Evolutionary conservation across 1,140 invertebrate genomes (phyloP).

Genomic region (Macrobrachium rosenbergii): DNA sequence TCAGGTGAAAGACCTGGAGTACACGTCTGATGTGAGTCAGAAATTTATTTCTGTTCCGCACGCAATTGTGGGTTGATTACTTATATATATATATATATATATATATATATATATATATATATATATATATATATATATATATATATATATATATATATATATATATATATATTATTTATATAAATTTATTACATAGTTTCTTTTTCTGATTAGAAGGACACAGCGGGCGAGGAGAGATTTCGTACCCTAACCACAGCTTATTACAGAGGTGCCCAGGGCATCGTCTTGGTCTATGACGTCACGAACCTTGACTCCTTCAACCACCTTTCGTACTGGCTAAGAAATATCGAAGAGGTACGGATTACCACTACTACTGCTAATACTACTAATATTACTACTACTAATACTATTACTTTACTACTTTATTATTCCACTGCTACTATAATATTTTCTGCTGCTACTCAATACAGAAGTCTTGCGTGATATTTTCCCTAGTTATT

Average conservation of each 20-base stretch:
- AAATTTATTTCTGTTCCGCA: too few relatives aligned
- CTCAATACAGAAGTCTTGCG: too few relatives aligned
- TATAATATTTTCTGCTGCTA: too few relatives aligned
- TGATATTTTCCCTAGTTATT: too few relatives aligned
- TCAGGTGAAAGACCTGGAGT: too few relatives aligned
- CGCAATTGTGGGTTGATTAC: too few relatives aligned
- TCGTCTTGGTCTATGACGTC: slow-evolving; percentile 88
- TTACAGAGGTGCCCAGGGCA: slow-evolving; percentile 88
- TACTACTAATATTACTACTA: background rate
- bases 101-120: background rate
- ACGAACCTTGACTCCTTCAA: slow-evolving; percentile 89
- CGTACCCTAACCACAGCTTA: slow-evolving; percentile 88
- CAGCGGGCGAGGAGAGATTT: slow-evolving; percentile 81
- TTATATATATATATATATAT: background rate
- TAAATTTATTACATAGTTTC: background rate
- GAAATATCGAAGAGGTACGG: slow-evolving; percentile 86
- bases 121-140: too few relatives aligned
- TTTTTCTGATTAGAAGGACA: slow-evolving; percentile 73
- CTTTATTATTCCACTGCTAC: background rate
- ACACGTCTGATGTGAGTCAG: too few relatives aligned
- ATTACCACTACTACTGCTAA: background rate
- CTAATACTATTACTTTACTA: background rate
- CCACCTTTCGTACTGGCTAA: slow-evolving; percentile 87
- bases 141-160: background rate
- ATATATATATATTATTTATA: background rate